phyloP scores from a whole-genome alignment of 2,888 invertebrate species.

The Nomada flava region DNA sequence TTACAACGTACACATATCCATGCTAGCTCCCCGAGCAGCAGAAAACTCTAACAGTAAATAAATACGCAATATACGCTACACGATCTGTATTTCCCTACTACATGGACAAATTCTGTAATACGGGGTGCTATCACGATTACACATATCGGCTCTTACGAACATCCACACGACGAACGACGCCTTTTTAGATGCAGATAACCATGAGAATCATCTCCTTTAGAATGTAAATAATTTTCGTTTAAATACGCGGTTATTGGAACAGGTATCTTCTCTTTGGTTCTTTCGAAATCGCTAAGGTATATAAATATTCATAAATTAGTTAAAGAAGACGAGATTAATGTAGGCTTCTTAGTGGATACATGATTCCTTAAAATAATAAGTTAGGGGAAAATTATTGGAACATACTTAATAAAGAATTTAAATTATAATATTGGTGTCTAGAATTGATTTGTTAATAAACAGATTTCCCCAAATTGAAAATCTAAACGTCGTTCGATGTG shows the following conservation, averaged over 20 bases:
- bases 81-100: constrained; percentile 39
- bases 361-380: not conserved
- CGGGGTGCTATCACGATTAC: constrained; percentile 52
- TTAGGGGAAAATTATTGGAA: not conserved
- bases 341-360: not conserved
- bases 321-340: not conserved
- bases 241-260: constrained; percentile 26
- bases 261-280: constrained; percentile 53
- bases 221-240: constrained; percentile 28
- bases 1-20: constrained; percentile 1
- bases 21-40: constrained; percentile 16
- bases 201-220: not conserved
- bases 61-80: constrained; percentile 57
- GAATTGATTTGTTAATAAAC: not conserved
- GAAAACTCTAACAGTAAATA: constrained; percentile 54
- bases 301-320: constrained; percentile 14
- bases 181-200: constrained; percentile 23
- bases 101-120: constrained; percentile 48
- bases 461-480: too few species aligned
- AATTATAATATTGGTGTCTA: not conserved
- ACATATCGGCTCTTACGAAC: constrained; percentile 23
- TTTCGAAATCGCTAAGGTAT: too few species aligned
- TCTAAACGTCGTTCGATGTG: constrained; percentile 28
- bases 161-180: constrained; percentile 59
- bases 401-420: not conserved